phyloP scores from a whole-genome alignment of 2,113 vertebrate species.

The Bubo bubo region DNA sequence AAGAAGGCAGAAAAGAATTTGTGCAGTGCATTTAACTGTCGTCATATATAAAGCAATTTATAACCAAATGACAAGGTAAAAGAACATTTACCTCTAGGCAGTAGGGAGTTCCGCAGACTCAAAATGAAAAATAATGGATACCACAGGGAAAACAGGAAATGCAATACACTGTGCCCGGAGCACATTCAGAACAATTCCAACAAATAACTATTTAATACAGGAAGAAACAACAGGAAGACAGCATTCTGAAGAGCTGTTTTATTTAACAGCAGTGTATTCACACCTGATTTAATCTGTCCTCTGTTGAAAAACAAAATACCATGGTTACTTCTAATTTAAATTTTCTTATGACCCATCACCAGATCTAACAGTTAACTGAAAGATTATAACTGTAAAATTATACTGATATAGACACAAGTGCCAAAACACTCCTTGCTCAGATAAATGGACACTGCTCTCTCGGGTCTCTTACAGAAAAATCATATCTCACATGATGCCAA shows the following conservation, averaged over 20 bases:
- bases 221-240: not conserved
- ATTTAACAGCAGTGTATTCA: not conserved
- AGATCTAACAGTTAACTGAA: not conserved
- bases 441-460: not conserved
- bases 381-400: not conserved
- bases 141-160: not conserved
- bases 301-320: not conserved
- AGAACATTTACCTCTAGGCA: slow-evolving; percentile 18
- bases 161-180: not conserved
- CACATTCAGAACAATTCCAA: not conserved
- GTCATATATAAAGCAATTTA: not conserved
- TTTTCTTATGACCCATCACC: not conserved
- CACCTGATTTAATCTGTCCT: not conserved
- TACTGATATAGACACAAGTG: not conserved
- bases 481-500: not conserved
- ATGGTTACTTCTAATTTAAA: not conserved
- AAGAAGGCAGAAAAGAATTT: not conserved
- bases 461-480: not conserved
- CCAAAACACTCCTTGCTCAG: not conserved
- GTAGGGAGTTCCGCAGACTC: not conserved
- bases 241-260: not conserved
- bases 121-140: not conserved
- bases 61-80: slow-evolving; percentile 13
- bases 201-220: not conserved
- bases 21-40: not conserved